Evolutionary conservation across 2,797 vertebrate species (phyloP).

Genomic region (Rhinatrema bivittatum): DNA sequence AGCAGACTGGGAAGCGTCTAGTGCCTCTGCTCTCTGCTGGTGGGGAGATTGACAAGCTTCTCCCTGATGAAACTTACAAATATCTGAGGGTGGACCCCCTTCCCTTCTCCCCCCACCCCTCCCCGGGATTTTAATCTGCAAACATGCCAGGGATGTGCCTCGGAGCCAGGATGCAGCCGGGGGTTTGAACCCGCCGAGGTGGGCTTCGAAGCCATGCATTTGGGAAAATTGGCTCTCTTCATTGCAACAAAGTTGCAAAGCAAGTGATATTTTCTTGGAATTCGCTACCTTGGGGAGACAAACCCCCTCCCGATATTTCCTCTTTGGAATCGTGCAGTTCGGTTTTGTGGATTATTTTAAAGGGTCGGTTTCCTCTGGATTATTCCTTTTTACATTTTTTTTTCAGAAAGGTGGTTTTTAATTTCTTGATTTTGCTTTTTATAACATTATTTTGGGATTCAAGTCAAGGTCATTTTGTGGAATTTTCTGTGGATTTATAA

Average conservation of each 20-base stretch:
- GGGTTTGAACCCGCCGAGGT: slow-evolving; percentile 11
- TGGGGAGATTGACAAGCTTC: slow-evolving; percentile 30
- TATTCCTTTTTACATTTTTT: slow-evolving; percentile 41
- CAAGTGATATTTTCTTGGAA: slow-evolving; percentile 42
- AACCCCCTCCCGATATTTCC: slow-evolving; percentile 42
- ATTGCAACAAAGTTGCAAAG: slow-evolving; percentile 68
- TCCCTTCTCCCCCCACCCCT: background rate
- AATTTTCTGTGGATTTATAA: slow-evolving; percentile 15
- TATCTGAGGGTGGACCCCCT: background rate
- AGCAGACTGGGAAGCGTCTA: slow-evolving; percentile 25
- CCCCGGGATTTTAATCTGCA: too few species aligned
- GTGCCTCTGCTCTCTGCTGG: slow-evolving; percentile 19
- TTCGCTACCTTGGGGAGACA: too few species aligned
- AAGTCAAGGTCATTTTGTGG: slow-evolving; percentile 32
- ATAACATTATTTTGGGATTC: slow-evolving; percentile 1
- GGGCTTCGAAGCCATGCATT: slow-evolving; percentile 4
- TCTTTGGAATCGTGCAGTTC: slow-evolving; percentile 47
- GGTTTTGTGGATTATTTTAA: too few species aligned
- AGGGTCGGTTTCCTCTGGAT: slow-evolving; percentile 6
- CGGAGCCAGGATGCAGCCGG: slow-evolving; percentile 4
- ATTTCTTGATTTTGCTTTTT: background rate
- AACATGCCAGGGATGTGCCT: slow-evolving; percentile 19
- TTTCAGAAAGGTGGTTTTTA: background rate
- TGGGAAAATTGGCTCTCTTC: slow-evolving; percentile 26
- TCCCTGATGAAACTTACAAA: slow-evolving; percentile 13